Base-by-base conservation (phyloP, 2,113 vertebrate genomes). In the Corvus hawaiiensis region DNA sequence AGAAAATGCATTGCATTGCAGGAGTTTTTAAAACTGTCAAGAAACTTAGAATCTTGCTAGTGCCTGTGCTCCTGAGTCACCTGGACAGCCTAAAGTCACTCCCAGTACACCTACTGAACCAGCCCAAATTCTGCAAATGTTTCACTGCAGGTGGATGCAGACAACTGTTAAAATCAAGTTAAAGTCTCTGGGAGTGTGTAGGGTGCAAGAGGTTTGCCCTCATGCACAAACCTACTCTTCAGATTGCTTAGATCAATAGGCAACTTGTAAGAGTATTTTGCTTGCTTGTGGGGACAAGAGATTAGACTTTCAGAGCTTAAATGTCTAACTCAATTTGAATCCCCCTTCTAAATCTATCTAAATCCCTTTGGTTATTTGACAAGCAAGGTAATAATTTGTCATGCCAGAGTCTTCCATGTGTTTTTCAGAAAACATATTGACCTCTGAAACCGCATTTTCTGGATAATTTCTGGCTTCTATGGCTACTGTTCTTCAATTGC, bases 251-350 rank as follows among this genome's bases (percentile, higher is more conserved):
- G 33, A 87, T 67, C 35, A 64, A 85, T 63, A 79, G 63, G 39
- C 3, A 6, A 46, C 35, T 82, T 80, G 24, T 37, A 69, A 33
- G 30, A 66, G 6, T 27, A 66, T 93, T 94, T 93, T 80, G 5
- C 43, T 93, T 85, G 51, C n/a, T 79, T 72, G 33, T 49, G 73
- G 12, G 28, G 56, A 87, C 64, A 91, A 82, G 48, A 95, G 35
- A 69, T 87, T 32, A 83, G 39, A 89, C 78, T 93, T 95, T 83
- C 27, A 41, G 61, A 89, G 85, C 23, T 93, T 71, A 96, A 85
- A 88, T 74, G 43, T 33, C 84, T 63, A 78, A 93, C 11, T 76
- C 49, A 94, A 72, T 75, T 97, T 89, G 68, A 93, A 79, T 90
- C 16, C n/a, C 61, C 13, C 54, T 96, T 90, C 84, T 82, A 92